Evolutionary conservation across 2,888 invertebrate species (phyloP).

Genomic region (Hedya salicella): DNA sequence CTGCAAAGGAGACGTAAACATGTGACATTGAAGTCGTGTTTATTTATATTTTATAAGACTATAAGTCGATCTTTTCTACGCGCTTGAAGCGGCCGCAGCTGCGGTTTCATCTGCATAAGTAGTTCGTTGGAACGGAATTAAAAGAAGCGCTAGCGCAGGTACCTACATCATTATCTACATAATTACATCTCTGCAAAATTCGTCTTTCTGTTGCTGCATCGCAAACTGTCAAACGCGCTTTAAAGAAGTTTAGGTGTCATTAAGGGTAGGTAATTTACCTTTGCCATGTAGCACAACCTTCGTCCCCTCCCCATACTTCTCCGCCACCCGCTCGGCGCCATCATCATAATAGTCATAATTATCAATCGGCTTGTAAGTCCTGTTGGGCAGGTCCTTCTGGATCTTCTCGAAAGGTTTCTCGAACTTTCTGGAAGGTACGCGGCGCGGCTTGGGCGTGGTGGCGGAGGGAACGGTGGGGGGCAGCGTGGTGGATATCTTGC

Average conservation of each 20-base stretch:
- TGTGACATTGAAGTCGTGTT: no score
- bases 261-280: slow-evolving; percentile 60
- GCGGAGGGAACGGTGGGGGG: slow-evolving; percentile 54
- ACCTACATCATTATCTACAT: no score
- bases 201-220: no score
- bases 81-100: no score
- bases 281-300: slow-evolving; percentile 84
- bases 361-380: slow-evolving; percentile 64
- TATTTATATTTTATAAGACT: no score
- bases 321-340: slow-evolving; percentile 82
- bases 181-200: no score
- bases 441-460: slow-evolving; percentile 49
- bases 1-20: no score
- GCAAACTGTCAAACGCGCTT: no score
- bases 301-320: slow-evolving; percentile 77
- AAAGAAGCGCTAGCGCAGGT: no score
- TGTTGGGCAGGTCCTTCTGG: slow-evolving; percentile 55
- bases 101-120: no score
- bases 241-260: neutral
- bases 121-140: no score
- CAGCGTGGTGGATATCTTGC: slow-evolving; percentile 70
- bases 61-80: no score
- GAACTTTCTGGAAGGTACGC: slow-evolving; percentile 27
- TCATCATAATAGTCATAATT: slow-evolving; percentile 91
- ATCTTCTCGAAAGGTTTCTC: slow-evolving; percentile 49